Conservation (phyloP, 1,140 invertebrate genomes). For the Bombus soroeensis region DNA sequence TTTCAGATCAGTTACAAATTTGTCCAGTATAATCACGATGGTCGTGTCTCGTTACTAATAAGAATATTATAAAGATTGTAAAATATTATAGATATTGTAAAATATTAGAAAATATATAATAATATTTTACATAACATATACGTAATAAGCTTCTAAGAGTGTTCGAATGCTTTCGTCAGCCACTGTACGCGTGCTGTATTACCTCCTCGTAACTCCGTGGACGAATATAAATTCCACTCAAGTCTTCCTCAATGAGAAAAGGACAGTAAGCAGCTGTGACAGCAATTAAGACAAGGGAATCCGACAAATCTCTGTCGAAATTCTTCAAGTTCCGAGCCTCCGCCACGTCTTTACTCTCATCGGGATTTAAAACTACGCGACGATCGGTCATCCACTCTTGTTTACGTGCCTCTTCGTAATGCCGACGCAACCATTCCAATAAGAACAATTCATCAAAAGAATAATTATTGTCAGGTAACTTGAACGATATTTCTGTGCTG, state of each 20-base stretch:
- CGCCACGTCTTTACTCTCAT: constrained; percentile 43
- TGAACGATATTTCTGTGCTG: background rate
- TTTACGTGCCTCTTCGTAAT: constrained; percentile 59
- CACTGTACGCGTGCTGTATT: background rate
- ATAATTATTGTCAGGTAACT: background rate
- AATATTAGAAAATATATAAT: no score
- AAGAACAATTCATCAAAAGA: constrained; percentile 51
- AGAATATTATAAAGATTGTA: no score
- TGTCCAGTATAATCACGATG: no score
- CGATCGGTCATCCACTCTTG: constrained; percentile 60
- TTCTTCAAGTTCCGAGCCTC: constrained; percentile 52
- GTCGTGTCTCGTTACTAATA: no score
- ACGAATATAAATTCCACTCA: constrained; percentile 72
- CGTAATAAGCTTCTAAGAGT: no score
- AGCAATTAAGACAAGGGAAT: constrained; percentile 75
- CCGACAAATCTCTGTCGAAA: constrained; percentile 71
- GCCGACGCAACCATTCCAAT: constrained; percentile 63
- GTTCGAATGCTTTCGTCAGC: no score
- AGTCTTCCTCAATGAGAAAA: constrained; percentile 71
- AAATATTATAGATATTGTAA: no score
- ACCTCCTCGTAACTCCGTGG: constrained; percentile 71
- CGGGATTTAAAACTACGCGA: constrained; percentile 26
- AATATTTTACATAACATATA: no score
- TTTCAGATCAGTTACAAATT: no score
- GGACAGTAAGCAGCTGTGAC: constrained; percentile 78